A percentile compares a stretch with the other conserved stretches of the same genome.
These are phyloP conservation scores for Euplexia lucipara DNA, from an alignment of 2,888 invertebrate genomes.

Conservation along the genomic window DNA sequence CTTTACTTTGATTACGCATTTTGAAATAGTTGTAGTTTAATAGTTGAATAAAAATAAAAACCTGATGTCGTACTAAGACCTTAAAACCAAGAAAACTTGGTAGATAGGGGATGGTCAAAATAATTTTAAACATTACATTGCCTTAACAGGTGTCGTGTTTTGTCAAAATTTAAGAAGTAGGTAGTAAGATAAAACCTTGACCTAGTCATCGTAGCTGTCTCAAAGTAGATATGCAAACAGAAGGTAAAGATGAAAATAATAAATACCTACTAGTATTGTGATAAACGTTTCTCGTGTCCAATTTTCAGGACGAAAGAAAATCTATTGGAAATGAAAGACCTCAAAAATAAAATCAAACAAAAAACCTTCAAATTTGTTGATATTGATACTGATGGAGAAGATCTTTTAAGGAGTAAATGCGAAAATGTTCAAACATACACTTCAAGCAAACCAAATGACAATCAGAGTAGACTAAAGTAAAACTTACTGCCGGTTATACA, in stretches of 20 bases:
- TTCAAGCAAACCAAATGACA: not conserved
- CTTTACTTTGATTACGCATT: no score
- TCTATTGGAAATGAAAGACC: no score
- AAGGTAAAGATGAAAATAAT: not conserved
- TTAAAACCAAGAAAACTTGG: no score
- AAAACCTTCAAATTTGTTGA: not conserved
- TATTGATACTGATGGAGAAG: not conserved
- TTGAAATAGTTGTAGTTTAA: no score
- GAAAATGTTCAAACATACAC: not conserved
- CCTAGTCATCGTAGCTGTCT: not conserved
- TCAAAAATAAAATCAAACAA: not conserved
- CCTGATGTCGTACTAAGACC: no score
- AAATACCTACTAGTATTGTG: no score
- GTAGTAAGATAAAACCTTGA: conserved; percentile 22
- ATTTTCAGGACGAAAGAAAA: not conserved
- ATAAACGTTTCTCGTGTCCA: not conserved
- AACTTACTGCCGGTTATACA: not conserved
- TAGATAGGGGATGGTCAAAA: not conserved
- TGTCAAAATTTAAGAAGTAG: not conserved
- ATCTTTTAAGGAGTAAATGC: not conserved
- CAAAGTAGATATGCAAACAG: not conserved
- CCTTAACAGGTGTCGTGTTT: not conserved
- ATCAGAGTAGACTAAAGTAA: not conserved
- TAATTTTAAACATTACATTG: not conserved
- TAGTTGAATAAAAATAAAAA: no score